Evolutionary conservation across 2,797 vertebrate genomes (phyloP).

Genomic region (Sebastes elongatus): DNA sequence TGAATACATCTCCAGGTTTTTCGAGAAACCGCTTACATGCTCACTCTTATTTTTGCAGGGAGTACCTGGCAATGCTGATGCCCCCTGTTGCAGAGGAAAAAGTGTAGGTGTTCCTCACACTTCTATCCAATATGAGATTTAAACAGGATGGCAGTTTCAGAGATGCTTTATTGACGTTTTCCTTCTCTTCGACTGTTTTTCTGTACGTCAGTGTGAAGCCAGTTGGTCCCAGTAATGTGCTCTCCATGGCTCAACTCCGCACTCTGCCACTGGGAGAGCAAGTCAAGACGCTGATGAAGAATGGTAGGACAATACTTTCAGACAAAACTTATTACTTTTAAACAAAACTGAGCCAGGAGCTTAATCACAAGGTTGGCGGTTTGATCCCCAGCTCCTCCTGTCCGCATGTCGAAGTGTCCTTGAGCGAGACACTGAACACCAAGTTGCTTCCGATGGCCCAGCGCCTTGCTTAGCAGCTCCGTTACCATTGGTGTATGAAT

Average conservation of each 20-base stretch:
- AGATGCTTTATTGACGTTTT: neutral
- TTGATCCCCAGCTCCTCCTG: too few species aligned
- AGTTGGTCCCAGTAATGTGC: constrained; percentile 93
- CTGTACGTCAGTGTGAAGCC: constrained; percentile 85
- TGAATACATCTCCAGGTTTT: neutral
- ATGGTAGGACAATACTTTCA: constrained; percentile 80
- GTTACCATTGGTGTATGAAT: neutral
- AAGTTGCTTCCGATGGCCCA: too few species aligned
- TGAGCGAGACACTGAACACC: too few species aligned
- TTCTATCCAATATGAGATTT: neutral
- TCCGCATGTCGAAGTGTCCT: too few species aligned
- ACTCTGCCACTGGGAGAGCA: constrained; percentile 94
- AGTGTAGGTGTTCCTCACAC: constrained; percentile 82
- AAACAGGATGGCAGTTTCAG: neutral
- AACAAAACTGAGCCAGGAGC: neutral
- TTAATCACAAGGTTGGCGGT: too few species aligned
- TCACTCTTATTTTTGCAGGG: constrained; percentile 74
- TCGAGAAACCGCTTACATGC: neutral
- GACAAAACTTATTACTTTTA: neutral
- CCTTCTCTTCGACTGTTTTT: neutral
- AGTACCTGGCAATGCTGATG: constrained; percentile 97
- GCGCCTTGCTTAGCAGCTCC: neutral
- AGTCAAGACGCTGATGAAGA: constrained; percentile 98
- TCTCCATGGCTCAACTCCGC: constrained; percentile 97
- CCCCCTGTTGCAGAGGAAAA: constrained; percentile 92